A percentile compares a stretch with the other conserved stretches of the same genome.
Evolutionary conservation across 1,140 invertebrate genomes (phyloP).

Genomic region (Drosophila watanabei): DNA sequence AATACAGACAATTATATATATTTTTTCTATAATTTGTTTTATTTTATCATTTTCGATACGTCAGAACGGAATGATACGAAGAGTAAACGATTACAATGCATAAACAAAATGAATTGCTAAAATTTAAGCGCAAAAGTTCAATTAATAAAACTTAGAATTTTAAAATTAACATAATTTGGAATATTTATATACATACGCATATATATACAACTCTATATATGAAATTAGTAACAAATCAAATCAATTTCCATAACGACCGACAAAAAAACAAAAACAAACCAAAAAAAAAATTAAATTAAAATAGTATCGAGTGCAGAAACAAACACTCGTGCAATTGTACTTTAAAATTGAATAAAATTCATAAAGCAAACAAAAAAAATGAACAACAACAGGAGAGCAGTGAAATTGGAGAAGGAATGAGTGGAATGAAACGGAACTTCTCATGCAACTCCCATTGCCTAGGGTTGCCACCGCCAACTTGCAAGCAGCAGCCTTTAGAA

Average conservation of each 20-base stretch:
- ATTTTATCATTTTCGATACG: slow-evolving; percentile 27
- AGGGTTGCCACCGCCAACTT: slow-evolving; percentile 31
- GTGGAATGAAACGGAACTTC: slow-evolving; percentile 22
- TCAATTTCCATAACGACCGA: slow-evolving; percentile 60
- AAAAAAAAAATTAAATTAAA: slow-evolving; percentile 36
- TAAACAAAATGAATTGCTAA: slow-evolving; percentile 51
- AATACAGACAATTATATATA: slow-evolving; percentile 51
- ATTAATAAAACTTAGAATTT: slow-evolving; percentile 83
- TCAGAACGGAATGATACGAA: slow-evolving; percentile 27
- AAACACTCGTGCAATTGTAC: slow-evolving; percentile 71
- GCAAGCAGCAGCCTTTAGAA: slow-evolving; percentile 25
- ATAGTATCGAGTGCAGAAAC: slow-evolving; percentile 40
- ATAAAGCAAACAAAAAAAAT: slow-evolving; percentile 34
- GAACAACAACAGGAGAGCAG: slow-evolving; percentile 25
- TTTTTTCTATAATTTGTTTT: slow-evolving; percentile 51
- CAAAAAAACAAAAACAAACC: slow-evolving; percentile 24
- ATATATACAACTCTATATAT: slow-evolving; percentile 67
- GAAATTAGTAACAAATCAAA: slow-evolving; percentile 61
- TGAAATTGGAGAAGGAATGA: slow-evolving; percentile 15
- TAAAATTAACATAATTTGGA: slow-evolving; percentile 75
- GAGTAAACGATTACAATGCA: slow-evolving; percentile 22
- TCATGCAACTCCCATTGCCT: slow-evolving; percentile 19
- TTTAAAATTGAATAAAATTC: slow-evolving; percentile 82
- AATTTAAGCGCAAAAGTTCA: slow-evolving; percentile 81
- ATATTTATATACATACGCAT: slow-evolving; percentile 69